Conservation (phyloP, 2,888 invertebrate genomes). For the Biston betularia region DNA sequence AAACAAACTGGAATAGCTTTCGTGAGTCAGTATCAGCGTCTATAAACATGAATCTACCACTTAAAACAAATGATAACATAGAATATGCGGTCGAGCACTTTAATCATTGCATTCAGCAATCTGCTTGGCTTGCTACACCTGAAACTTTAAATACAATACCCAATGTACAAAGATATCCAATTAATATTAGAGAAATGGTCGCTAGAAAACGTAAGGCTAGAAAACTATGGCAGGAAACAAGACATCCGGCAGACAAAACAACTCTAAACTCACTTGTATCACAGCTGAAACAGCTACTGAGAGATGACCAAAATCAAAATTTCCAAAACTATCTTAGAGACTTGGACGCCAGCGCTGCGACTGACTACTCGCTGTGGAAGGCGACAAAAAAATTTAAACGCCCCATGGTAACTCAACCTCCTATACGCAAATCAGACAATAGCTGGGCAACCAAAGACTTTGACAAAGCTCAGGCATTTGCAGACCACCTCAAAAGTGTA, state of each 20-base stretch:
- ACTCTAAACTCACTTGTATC: not conserved
- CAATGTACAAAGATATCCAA: not conserved
- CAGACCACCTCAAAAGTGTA: not conserved
- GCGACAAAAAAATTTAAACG: not conserved
- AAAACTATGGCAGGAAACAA: not conserved
- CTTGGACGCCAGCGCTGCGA: not conserved
- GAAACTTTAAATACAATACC: not conserved
- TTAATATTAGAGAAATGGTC: not conserved
- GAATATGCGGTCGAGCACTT: not conserved
- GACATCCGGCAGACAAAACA: not conserved
- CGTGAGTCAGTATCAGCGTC: not conserved
- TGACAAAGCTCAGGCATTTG: not conserved
- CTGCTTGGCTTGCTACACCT: not conserved
- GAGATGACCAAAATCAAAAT: not conserved
- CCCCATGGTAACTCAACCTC: not conserved
- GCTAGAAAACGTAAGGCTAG: not conserved
- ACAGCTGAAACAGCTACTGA: not conserved
- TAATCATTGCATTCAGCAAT: not conserved
- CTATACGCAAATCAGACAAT: not conserved
- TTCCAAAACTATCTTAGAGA: not conserved
- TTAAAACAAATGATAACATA: not conserved
- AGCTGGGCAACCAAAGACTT: not conserved
- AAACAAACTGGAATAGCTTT: not conserved
- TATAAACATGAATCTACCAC: not conserved
- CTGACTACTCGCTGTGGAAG: not conserved